A percentile compares a stretch with the other conserved stretches of the same genome.
Conservation (phyloP, 2,113 vertebrate genomes). For the Equus quagga region DNA sequence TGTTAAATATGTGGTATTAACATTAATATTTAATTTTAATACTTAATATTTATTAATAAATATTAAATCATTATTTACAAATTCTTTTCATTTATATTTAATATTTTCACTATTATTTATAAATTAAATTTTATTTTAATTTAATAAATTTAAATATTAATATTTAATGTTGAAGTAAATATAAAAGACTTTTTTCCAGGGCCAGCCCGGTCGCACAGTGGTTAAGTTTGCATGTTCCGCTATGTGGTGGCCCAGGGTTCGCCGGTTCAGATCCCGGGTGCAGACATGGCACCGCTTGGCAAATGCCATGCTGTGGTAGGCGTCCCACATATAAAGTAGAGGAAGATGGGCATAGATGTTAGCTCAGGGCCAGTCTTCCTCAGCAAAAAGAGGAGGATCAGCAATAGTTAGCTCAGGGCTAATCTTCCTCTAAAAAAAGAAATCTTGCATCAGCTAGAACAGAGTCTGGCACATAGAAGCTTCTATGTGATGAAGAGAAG, state of each 20-base stretch:
- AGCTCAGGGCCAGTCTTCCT: too few species aligned
- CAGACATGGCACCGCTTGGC: too few species aligned
- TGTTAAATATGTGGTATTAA: neutral
- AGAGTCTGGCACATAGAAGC: neutral
- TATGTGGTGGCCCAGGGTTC: too few species aligned
- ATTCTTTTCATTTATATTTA: neutral
- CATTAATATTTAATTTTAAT: neutral
- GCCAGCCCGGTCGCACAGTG: too few species aligned
- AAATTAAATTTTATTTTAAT: neutral
- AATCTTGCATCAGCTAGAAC: neutral
- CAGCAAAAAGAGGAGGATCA: too few species aligned
- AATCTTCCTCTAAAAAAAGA: too few species aligned
- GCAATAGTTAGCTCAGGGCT: too few species aligned
- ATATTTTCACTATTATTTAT: neutral
- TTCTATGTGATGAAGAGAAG: neutral
- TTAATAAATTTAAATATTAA: neutral
- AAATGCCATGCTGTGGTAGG: too few species aligned
- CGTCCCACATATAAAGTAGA: too few species aligned
- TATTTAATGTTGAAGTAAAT: neutral
- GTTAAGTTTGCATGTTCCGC: too few species aligned
- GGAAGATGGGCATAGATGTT: too few species aligned
- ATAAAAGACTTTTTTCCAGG: neutral
- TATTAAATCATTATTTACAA: neutral
- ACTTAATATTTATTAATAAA: neutral
- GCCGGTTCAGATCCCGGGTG: too few species aligned